These are phyloP conservation scores for Ammodytes marinus DNA, from an alignment of 2,113 vertebrate species.

Conservation along the genomic window DNA sequence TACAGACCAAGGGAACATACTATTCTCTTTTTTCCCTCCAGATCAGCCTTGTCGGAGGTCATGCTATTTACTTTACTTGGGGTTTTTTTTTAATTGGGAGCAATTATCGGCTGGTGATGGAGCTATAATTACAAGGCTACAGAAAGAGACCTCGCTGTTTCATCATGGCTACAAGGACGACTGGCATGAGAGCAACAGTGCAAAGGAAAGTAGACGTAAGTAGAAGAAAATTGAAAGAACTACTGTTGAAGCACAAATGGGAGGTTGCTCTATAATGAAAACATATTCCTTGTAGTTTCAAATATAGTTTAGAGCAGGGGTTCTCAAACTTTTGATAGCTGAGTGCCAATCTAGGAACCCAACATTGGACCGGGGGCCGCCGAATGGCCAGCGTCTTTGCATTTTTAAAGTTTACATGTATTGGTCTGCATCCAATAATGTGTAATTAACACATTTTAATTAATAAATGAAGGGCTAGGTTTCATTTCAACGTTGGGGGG, in stretches of 20 bases:
- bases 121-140: conserved; percentile 57
- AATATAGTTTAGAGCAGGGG: conserved; percentile 11
- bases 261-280: not conserved
- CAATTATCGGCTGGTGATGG: conserved; percentile 57
- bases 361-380: no score
- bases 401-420: no score
- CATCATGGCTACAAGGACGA: conserved; percentile 34
- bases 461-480: no score
- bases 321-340: no score
- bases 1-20: conserved; percentile 46
- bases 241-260: no score
- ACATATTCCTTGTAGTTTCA: not conserved
- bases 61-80: conserved; percentile 57
- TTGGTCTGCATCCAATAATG: no score
- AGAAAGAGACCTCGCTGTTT: conserved; percentile 35
- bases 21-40: conserved; percentile 56
- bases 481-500: no score
- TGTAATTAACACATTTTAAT: no score
- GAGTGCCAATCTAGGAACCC: no score
- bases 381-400: no score
- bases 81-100: conserved; percentile 62
- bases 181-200: not conserved
- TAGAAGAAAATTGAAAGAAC: not conserved
- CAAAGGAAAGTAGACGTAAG: not conserved
- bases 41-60: conserved; percentile 42